These are phyloP conservation scores for Zeugodacus cucurbitae DNA, from an alignment of 1,140 invertebrate species.

Conservation along the genomic window DNA sequence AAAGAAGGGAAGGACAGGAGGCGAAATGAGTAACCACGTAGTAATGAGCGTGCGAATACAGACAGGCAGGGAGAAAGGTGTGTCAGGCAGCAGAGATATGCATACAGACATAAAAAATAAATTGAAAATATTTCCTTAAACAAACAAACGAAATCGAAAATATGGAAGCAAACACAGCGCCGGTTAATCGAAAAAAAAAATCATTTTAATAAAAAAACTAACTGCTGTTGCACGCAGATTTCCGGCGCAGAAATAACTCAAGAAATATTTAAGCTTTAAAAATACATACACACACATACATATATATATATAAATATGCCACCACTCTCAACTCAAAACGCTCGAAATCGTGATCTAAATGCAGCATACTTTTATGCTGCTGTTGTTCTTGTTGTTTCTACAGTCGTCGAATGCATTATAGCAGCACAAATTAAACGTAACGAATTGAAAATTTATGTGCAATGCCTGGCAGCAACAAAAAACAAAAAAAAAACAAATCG, in stretches of 20 bases:
- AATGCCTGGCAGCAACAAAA: not conserved
- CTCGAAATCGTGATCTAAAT: not conserved
- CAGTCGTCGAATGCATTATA: conserved; percentile 13
- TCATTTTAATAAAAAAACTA: too few relatives aligned
- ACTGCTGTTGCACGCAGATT: too few relatives aligned
- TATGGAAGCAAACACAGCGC: too few relatives aligned
- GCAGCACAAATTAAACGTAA: conserved; percentile 41
- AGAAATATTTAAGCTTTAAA: not conserved
- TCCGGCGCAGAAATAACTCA: too few relatives aligned
- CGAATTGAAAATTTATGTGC: conserved; percentile 42
- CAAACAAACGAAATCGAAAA: not conserved
- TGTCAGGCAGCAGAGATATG: too few relatives aligned
- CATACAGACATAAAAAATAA: not conserved
- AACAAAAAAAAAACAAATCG: not conserved
- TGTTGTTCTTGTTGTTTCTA: not conserved
- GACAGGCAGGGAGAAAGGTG: not conserved
- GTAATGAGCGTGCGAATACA: not conserved
- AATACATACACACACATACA: not conserved
- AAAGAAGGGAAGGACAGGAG: not conserved
- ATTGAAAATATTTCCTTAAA: not conserved
- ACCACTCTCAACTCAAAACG: not conserved
- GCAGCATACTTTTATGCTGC: not conserved
- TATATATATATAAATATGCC: not conserved
- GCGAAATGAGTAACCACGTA: not conserved
- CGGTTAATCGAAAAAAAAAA: too few relatives aligned